These are phyloP conservation scores for Phaedon cochleariae DNA, from an alignment of 2,888 invertebrate species.

Conservation along the genomic window DNA sequence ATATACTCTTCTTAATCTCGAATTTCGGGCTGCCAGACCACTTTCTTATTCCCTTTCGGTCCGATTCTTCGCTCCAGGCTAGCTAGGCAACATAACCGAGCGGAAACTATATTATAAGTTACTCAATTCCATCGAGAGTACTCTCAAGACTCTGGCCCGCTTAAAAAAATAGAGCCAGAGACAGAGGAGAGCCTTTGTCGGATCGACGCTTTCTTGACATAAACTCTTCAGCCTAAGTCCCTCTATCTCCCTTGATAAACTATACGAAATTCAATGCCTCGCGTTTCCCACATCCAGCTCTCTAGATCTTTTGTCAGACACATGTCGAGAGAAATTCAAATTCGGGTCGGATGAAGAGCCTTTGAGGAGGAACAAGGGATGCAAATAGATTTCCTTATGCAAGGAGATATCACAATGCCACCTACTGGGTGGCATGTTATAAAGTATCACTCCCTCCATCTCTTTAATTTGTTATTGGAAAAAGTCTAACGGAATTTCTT, in stretches of 20 bases:
- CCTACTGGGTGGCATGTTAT: no score
- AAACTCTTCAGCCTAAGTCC: slow-evolving; percentile 13
- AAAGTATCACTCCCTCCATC: no score
- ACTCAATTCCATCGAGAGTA: slow-evolving; percentile 4
- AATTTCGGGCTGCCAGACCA: neutral
- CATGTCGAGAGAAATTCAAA: slow-evolving; percentile 16
- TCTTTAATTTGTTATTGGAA: no score
- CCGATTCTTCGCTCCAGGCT: neutral
- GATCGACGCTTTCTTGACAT: slow-evolving; percentile 3
- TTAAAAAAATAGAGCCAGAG: slow-evolving; percentile 8
- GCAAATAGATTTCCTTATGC: slow-evolving; percentile 10
- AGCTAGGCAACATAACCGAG: neutral
- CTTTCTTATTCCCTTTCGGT: neutral
- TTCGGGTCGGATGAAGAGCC: slow-evolving; percentile 1
- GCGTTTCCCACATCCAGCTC: neutral
- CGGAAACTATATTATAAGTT: neutral
- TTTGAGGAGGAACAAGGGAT: slow-evolving; percentile 3
- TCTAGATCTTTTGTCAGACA: slow-evolving; percentile 17
- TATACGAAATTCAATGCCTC: slow-evolving; percentile 9
- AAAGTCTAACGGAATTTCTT: no score
- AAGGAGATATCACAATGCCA: neutral
- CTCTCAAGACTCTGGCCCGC: neutral
- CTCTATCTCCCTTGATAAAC: slow-evolving; percentile 17
- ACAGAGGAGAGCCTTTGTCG: slow-evolving; percentile 6
- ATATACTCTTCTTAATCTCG: neutral